Conservation (phyloP, 2,888 invertebrate species). For the Pristionchus japonicus region DNA sequence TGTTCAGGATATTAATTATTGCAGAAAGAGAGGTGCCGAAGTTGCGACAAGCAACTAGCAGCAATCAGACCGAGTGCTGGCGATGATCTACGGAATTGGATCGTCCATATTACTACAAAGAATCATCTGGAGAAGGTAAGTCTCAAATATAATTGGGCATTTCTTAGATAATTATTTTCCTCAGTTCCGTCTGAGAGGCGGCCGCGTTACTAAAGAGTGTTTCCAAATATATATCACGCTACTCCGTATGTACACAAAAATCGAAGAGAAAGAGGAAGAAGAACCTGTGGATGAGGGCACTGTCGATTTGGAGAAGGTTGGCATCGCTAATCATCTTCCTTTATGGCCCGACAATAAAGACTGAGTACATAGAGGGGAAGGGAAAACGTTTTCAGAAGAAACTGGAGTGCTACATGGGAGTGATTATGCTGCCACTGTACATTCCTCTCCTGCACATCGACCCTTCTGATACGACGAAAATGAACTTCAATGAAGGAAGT, state of each 20-base stretch:
- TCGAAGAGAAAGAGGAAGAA: not conserved
- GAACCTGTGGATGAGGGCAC: not conserved
- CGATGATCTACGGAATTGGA: not conserved
- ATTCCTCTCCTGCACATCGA: slow-evolving; percentile 11
- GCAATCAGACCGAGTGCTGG: not conserved
- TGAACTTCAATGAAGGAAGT: not conserved
- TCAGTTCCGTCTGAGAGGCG: slow-evolving; percentile 17
- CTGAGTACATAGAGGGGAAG: too few relatives aligned
- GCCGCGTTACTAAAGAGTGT: not conserved
- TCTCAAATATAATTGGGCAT: not conserved
- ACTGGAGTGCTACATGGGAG: slow-evolving; percentile 9
- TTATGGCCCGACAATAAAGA: not conserved
- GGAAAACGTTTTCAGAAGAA: not conserved
- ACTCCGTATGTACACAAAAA: not conserved
- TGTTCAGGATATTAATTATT: not conserved
- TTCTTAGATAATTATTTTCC: too few relatives aligned
- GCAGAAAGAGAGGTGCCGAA: not conserved
- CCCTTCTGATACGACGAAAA: not conserved
- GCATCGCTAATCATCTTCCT: not conserved
- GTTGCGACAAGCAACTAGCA: not conserved
- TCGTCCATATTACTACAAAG: not conserved
- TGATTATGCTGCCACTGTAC: not conserved
- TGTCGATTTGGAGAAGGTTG: not conserved
- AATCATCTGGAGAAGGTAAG: not conserved
- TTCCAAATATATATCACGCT: not conserved